Evolutionary conservation across 2,888 invertebrate species (phyloP), one percentile per base, ranked within the genome.

Genomic region (Slavum lentiscoides): DNA sequence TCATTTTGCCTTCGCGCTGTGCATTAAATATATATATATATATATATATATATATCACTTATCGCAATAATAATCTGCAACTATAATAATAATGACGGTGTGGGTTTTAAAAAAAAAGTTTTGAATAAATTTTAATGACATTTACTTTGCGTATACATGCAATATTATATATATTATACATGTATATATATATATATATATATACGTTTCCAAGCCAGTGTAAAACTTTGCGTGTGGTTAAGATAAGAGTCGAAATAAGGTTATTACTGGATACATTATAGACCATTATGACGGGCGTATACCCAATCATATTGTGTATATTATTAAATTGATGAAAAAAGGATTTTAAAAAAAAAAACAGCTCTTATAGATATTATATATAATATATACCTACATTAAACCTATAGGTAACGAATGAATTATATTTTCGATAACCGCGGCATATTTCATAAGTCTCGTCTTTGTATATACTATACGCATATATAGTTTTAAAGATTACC

Each of bases 231-330:
- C 75, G 75, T 76, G 75, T 53, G 66, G 23, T 66, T 19, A 39
- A 4, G 64, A 6, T 62, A 64, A 53, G 55, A 39, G 64, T 39
- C 37, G 55, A 19, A 62, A 66, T 17, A 9, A 30, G n/a, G 53
- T 69, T 69, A 69, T 67, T 53, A 19, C 19, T 19, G 19, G 11
- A 55, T 55, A 55, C 7, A 59, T 21, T 21, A 58, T 75, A 58
- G 59, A 43, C 58, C 58, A 67, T 76, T 68, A 76, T 59, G 21
- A 68, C 59, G 67, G 75, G 75, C 75, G 75, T 76, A 30, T 76
- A 23, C 75, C 55, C 74, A 67, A 67, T 58, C 55, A 21, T 21
- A 49, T 49, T 49, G 49, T n/a, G 21, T 21, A 4, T 21, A 75
- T 30, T n/a, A n/a, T n/a, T n/a, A n/a, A n/a, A 30, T 67, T 67